Evolutionary conservation across 2,797 vertebrate genomes (phyloP).

Genomic region (Xiphorhynchus erythropygius): DNA sequence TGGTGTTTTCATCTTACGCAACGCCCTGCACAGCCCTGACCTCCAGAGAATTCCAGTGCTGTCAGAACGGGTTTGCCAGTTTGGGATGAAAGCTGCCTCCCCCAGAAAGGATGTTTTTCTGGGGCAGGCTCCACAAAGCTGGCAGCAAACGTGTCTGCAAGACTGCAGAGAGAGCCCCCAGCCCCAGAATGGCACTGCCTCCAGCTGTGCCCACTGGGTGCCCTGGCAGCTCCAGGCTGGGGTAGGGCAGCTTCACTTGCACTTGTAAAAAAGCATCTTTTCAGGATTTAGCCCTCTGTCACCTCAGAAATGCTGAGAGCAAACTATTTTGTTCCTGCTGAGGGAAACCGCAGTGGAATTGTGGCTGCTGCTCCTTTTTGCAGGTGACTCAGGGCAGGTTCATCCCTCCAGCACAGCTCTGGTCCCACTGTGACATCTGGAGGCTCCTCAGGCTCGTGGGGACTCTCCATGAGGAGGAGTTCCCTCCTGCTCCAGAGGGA

Average conservation of each 20-base stretch:
- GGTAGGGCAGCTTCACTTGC: background rate
- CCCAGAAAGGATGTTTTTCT: conserved; percentile 3
- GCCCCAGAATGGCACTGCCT: fast-evolving
- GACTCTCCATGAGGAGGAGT: background rate
- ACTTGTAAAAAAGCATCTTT: background rate
- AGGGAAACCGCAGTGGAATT: background rate
- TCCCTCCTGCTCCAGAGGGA: background rate
- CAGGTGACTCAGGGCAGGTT: background rate
- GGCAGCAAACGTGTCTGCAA: background rate
- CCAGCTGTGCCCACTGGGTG: background rate
- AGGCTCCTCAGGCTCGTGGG: background rate
- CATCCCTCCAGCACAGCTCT: background rate
- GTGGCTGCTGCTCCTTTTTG: background rate
- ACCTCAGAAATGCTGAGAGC: background rate
- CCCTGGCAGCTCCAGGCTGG: background rate
- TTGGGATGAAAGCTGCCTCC: conserved; percentile 43
- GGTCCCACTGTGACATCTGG: background rate
- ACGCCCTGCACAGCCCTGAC: background rate
- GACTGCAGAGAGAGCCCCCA: background rate
- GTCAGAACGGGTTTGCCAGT: conserved; percentile 36
- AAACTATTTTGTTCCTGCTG: background rate
- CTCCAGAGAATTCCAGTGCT: conserved; percentile 10
- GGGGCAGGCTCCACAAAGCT: conserved; percentile 28
- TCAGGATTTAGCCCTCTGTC: background rate
- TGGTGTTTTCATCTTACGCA: background rate